Conservation (phyloP, 2,797 vertebrate genomes). For the Nannoperca australis region DNA sequence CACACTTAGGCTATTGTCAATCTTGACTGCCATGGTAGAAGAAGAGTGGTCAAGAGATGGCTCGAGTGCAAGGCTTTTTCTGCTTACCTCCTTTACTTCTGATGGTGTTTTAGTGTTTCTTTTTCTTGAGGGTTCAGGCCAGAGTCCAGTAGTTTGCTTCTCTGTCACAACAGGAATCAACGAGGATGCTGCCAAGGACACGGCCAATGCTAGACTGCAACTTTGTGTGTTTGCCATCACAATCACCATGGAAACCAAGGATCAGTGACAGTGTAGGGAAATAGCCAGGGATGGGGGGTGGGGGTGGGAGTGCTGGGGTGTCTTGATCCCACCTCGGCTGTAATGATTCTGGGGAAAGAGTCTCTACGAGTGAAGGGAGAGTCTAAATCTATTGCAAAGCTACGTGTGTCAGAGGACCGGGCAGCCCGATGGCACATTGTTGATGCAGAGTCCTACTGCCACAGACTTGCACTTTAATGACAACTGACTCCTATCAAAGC, state of each 20-base stretch:
- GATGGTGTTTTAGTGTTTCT: slow-evolving; percentile 79
- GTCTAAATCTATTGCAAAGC: slow-evolving; percentile 84
- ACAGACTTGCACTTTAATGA: slow-evolving; percentile 91
- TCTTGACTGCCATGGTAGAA: slow-evolving; percentile 75
- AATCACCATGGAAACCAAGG: slow-evolving; percentile 82
- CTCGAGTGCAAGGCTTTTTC: slow-evolving; percentile 71
- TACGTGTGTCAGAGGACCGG: slow-evolving; percentile 72
- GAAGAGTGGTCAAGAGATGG: slow-evolving; percentile 64
- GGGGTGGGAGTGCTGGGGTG: neutral
- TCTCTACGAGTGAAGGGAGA: slow-evolving; percentile 57
- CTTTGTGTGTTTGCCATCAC: slow-evolving; percentile 79
- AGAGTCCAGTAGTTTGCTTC: slow-evolving; percentile 74
- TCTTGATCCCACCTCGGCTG: slow-evolving; percentile 63
- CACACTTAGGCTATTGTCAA: slow-evolving; percentile 60
- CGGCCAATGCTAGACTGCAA: slow-evolving; percentile 60
- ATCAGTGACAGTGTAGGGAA: slow-evolving; percentile 60
- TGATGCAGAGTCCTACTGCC: slow-evolving; percentile 86
- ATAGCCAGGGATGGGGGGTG: slow-evolving; percentile 33
- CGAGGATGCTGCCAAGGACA: slow-evolving; percentile 69
- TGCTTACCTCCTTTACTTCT: slow-evolving; percentile 83
- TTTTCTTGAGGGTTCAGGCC: slow-evolving; percentile 73
- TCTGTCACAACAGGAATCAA: slow-evolving; percentile 70
- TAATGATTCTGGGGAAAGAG: slow-evolving; percentile 57
- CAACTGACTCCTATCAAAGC: slow-evolving; percentile 84
- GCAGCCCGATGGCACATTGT: slow-evolving; percentile 75